phyloP scores from a whole-genome alignment of 2,113 vertebrate genomes.

The Erythrolamprus reginae region DNA sequence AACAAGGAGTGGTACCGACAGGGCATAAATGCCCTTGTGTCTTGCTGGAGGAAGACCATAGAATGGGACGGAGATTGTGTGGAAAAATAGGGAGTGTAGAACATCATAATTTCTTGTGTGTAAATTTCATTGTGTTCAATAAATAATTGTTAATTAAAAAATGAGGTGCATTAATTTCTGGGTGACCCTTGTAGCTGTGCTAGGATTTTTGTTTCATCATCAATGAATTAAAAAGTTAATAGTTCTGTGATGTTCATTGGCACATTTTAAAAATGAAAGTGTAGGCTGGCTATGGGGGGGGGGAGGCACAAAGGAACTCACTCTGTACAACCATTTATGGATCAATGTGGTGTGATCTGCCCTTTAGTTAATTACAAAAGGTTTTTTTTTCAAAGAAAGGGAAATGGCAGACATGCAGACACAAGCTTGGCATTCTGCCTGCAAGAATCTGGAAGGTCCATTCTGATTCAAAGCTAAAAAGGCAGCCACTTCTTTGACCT shows the following conservation, averaged over 20 bases:
- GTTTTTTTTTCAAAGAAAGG: constrained; percentile 49
- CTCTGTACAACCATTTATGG: background rate
- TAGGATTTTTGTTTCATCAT: constrained; percentile 26
- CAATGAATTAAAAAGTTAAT: constrained; percentile 16
- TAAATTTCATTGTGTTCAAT: no score
- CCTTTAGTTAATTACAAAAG: constrained; percentile 52
- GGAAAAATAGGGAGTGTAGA: no score
- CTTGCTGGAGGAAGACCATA: no score
- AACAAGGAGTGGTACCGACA: no score
- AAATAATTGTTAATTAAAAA: no score
- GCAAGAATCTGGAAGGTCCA: constrained; percentile 54
- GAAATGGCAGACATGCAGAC: constrained; percentile 49
- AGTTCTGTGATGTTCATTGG: constrained; percentile 1
- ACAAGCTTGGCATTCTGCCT: constrained; percentile 51
- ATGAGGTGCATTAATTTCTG: no score
- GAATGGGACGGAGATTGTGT: no score
- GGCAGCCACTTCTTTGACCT: constrained; percentile 65
- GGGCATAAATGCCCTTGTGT: no score
- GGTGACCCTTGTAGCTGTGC: background rate
- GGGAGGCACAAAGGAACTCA: constrained; percentile 44
- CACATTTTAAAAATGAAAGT: constrained; percentile 3
- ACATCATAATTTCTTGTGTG: no score
- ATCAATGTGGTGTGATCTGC: constrained; percentile 28
- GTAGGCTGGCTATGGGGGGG: constrained; percentile 21
- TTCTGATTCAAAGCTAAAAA: constrained; percentile 66